Evolutionary conservation across 1,140 invertebrate species (phyloP), one percentile per base, ranked within the genome.

Genomic region (Ceratosolen fusciceps): DNA sequence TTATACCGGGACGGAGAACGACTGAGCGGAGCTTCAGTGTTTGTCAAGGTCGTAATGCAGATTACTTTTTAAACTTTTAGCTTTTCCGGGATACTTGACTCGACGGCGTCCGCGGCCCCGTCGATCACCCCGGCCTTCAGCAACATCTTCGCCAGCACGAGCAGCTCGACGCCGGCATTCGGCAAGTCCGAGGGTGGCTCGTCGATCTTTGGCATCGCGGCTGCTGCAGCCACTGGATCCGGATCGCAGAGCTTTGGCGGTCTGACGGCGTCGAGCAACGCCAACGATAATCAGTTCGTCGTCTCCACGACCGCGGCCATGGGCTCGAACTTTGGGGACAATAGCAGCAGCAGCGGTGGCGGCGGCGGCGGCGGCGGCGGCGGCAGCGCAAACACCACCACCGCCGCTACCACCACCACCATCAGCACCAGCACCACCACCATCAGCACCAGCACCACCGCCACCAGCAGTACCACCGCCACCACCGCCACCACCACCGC

Each of bases 71-170:
- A 43, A 7, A 5, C 12, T 43, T 43, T 54, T 29, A 80, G 39
- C 4, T 74, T 80, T 31, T 10, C 56, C 2, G 74, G 74, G 7
- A 79, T 84, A 12, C 24, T 81, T 8, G 80, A 82, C 34, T 24
- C 78, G 5, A 74, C 85, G 2, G 72, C 80, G 43, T 10, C 83
- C 14, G 52, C 81, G 24, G 34, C 21, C 0, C 68, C 71, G 1
- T 79, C 84, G 1, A 83, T 80, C 21, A 58, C 84, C 31, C 78
- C 85, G 4, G 70, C 77, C 3, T 85, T 86, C 43, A 76, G 80
- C 2, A 85, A 85, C 58, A 39, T 43, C 12, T 70, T 62, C 0
- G 56, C 52, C 0, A 4, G 68, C 19, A 31, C 77, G 19, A 31
- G 72, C 7, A 34, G 62, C 31, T n/a, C 39, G 29, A 68, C 37